Base-by-base conservation (phyloP, 2,113 vertebrate genomes). In the Cyanoliseus patagonus region DNA sequence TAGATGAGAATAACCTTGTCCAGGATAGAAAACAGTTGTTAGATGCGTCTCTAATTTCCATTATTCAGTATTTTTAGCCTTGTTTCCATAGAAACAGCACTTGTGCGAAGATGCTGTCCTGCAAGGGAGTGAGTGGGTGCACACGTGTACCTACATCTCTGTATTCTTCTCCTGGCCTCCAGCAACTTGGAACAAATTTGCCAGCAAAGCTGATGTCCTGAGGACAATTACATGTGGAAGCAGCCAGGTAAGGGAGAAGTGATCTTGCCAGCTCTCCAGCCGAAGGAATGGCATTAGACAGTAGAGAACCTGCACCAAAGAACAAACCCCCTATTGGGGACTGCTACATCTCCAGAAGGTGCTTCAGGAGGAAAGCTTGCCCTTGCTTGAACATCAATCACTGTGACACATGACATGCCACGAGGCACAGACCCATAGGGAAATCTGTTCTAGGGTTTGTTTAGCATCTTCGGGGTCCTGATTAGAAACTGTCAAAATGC, bases 11-110 rank as follows among this genome's bases (percentile, higher is more conserved):
- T 78, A 92, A 95, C 80, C 86, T 94, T 80, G 78, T 72, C 24
- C 78, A 87, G 49, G 55, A 61, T 13, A 82, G 49, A 87, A 95
- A 96, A 87, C 35, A 80, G 59, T 84, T 92, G 78, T 94, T 92
- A 87, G 70, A 92, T 1, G 6, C 86, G 41, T 49, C 37, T 87
- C 59, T 94, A 87, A 94, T 95, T 87, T 94, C 91, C 47, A 89
- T 94, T 79, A 94, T 90, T 95, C 94, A 42, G 81, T 94, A 91
- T 84, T 96, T 95, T 96, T 95, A 92, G 88, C 62, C 74, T 87
- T 84, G 95, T 97, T 96, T 89, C 96, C 93, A 97, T 94, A 59
- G 96, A 94, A 97, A 97, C 96, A 73, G 69, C 44, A 87, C 86
- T 96, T 87, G 52, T 77, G 72, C 7, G 0, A 44, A 64, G 62